These are phyloP conservation scores for Parazoanthus atlanticus DNA, from an alignment of 92 coral and sea anemone species.

Conservation along the genomic window DNA sequence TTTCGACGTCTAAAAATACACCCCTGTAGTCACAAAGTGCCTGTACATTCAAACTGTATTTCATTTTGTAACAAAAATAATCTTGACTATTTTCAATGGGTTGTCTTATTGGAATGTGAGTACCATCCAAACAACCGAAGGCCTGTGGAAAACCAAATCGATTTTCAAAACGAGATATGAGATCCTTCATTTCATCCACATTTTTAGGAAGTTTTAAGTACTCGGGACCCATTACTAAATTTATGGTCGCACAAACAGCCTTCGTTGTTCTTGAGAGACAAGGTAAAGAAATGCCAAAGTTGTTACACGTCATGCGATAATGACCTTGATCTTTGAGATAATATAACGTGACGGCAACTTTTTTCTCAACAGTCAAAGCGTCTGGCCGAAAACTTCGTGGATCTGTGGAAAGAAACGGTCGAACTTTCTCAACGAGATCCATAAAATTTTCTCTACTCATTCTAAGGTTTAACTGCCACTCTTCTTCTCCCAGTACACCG, in stretches of 20 bases:
- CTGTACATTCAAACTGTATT: constrained; percentile 57
- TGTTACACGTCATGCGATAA: constrained; percentile 62
- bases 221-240: constrained; percentile 52
- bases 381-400: constrained; percentile 53
- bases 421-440: constrained; percentile 29
- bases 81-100: constrained; percentile 56
- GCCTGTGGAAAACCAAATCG: constrained; percentile 63
- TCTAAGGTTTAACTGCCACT: constrained; percentile 48
- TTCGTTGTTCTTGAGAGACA: constrained; percentile 52
- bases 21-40: constrained; percentile 59
- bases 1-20: constrained; percentile 61
- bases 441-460: constrained; percentile 38
- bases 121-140: constrained; percentile 54
- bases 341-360: constrained; percentile 46
- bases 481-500: constrained; percentile 42
- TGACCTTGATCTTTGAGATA: constrained; percentile 52
- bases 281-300: constrained; percentile 53
- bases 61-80: constrained; percentile 60
- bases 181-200: constrained; percentile 57
- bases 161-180: constrained; percentile 52
- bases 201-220: constrained; percentile 55
- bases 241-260: constrained; percentile 51
- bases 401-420: background rate
- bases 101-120: constrained; percentile 51
- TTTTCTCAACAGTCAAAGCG: constrained; percentile 52